These are phyloP conservation scores for Octomys mimax DNA, from an alignment of 2,797 vertebrate species.

Conservation along the genomic window DNA sequence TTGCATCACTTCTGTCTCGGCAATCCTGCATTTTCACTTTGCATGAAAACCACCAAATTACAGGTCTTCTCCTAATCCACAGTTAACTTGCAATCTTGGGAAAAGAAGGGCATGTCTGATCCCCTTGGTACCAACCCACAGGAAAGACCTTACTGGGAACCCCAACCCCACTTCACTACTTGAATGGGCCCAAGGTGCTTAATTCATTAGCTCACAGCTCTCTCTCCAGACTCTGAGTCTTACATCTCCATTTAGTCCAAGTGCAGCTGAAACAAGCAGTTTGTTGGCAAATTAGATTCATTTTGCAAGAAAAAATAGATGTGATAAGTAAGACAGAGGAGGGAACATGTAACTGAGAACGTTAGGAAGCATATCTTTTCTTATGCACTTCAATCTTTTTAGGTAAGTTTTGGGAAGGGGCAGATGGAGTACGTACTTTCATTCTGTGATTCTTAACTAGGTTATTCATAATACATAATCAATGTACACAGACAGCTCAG, in stretches of 20 bases:
- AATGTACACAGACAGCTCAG: no score
- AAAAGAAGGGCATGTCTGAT: neutral
- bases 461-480: neutral
- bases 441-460: neutral
- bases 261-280: neutral
- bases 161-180: neutral
- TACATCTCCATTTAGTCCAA: neutral
- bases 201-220: neutral
- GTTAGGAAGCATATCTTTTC: neutral
- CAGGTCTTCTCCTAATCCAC: neutral
- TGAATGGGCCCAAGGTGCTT: neutral
- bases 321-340: neutral
- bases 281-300: neutral
- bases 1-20: no score
- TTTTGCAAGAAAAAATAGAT: neutral
- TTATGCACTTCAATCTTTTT: neutral
- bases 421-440: neutral
- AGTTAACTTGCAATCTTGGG: neutral
- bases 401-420: neutral
- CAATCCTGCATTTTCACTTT: neutral
- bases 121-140: neutral
- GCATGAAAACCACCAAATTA: neutral
- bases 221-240: neutral
- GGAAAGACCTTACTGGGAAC: no score
- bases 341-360: accelerated